Evolutionary conservation across 2,113 vertebrate species (phyloP).

Genomic region (Motacilla tschutschensis): DNA sequence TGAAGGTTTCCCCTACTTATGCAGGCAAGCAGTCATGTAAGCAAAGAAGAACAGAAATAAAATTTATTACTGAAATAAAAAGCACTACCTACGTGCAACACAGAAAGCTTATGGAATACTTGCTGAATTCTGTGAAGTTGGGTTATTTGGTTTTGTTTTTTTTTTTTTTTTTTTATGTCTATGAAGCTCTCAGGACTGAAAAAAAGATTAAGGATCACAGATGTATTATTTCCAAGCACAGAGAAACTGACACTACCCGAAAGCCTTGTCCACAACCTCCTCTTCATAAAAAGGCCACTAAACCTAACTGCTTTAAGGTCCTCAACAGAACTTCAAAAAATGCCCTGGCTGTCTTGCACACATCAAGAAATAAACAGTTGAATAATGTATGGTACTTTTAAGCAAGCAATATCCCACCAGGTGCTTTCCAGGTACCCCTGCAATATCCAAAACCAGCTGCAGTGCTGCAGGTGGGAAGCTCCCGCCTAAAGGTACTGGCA

Average conservation of each 20-base stretch:
- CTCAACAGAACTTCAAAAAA: background rate
- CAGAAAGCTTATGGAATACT: background rate
- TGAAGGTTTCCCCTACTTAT: background rate
- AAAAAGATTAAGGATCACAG: background rate
- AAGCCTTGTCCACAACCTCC: background rate
- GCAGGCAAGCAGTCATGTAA: background rate
- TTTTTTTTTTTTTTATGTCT: background rate
- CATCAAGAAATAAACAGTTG: background rate
- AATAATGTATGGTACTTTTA: accelerated
- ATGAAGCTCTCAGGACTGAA: background rate
- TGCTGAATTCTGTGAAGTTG: background rate
- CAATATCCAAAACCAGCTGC: accelerated
- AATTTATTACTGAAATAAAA: background rate
- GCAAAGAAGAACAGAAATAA: background rate
- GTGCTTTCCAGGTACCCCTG: too few relatives aligned
- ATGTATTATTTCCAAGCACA: background rate
- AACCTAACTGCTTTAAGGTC: background rate
- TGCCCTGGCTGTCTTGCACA: background rate
- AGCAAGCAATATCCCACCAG: background rate
- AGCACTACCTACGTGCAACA: background rate
- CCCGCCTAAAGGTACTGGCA: accelerated
- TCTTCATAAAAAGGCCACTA: background rate
- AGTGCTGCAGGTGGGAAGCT: background rate
- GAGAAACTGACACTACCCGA: background rate
- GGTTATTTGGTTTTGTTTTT: too few relatives aligned